Conservation (phyloP, 1,140 invertebrate species). For the Anoplolepis gracilipes region DNA sequence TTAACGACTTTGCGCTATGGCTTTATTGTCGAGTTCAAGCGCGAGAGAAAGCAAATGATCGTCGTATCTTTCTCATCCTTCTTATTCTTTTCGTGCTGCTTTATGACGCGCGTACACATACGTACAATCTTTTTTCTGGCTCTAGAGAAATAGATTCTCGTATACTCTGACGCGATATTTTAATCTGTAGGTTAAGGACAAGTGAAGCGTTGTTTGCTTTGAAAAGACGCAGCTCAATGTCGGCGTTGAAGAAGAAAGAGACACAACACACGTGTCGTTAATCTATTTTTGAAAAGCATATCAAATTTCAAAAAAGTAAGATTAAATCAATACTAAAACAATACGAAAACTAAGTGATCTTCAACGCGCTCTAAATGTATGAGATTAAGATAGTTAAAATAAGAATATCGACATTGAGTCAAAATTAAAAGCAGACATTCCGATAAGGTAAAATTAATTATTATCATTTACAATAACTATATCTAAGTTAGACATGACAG, state of each 20-base stretch:
- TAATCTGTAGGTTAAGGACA: constrained; percentile 70
- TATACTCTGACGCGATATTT: constrained; percentile 44
- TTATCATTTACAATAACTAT: not conserved
- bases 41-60: constrained; percentile 22
- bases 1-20: constrained; percentile 39
- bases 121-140: constrained; percentile 17
- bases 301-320: constrained; percentile 5
- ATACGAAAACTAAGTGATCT: not conserved
- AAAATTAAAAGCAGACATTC: not conserved
- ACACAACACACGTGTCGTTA: not conserved
- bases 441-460: not conserved
- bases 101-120: not conserved
- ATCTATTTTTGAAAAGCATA: not conserved
- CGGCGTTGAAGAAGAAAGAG: not conserved
- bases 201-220: constrained; percentile 46
- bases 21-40: constrained; percentile 61
- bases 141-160: not conserved
- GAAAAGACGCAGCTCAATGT: not conserved
- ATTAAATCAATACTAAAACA: constrained; percentile 4
- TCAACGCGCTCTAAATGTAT: not conserved
- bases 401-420: not conserved
- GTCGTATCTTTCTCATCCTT: not conserved
- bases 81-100: not conserved
- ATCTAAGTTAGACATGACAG: not conserved
- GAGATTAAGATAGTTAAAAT: not conserved